Conservation (phyloP, 2,797 vertebrate genomes). For the Scleropages formosus region DNA sequence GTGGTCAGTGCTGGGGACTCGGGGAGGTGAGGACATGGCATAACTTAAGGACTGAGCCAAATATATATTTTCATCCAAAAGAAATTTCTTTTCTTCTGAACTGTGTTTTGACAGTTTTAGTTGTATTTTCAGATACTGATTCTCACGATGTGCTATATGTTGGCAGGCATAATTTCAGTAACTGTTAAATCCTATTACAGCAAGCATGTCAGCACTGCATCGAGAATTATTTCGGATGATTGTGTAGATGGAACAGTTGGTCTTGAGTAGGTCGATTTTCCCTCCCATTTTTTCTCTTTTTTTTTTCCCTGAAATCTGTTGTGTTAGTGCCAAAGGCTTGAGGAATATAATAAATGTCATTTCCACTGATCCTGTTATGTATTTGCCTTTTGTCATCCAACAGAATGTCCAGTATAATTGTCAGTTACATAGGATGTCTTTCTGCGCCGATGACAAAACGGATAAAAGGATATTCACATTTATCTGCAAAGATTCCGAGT, state of each 20-base stretch:
- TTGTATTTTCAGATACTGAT: too few species aligned
- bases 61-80: too few species aligned
- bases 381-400: conserved; percentile 41
- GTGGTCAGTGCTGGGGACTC: too few species aligned
- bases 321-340: background rate
- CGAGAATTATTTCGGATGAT: background rate
- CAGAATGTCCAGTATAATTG: conserved; percentile 96
- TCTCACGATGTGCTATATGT: too few species aligned
- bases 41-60: too few species aligned
- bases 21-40: too few species aligned
- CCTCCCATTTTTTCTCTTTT: background rate
- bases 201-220: too few species aligned
- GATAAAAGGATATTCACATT: conserved; percentile 99
- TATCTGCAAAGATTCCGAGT: conserved; percentile 98
- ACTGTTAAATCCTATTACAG: too few species aligned
- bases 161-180: too few species aligned
- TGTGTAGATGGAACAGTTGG: background rate
- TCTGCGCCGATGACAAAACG: conserved; percentile 98
- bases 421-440: conserved; percentile 96
- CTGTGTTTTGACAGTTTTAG: too few species aligned
- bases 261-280: background rate
- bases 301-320: background rate
- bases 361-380: background rate
- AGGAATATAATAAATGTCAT: background rate
- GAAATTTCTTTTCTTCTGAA: too few species aligned